Evolutionary conservation across 1,140 invertebrate species (phyloP), one percentile per base, ranked within the genome.

Genomic region (Tachypleus tridentatus): DNA sequence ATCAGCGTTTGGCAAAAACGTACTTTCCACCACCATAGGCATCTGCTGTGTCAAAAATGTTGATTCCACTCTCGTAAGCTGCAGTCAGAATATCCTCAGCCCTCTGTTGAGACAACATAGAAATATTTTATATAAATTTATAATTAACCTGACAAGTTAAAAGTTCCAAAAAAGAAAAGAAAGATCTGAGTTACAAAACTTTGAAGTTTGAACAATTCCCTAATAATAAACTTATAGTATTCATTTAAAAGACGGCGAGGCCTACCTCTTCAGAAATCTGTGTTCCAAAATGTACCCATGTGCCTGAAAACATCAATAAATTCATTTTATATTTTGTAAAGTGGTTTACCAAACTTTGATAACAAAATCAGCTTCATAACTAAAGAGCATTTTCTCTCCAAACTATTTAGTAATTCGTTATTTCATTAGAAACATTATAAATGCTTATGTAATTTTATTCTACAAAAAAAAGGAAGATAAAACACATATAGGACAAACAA

Each of bases 41-140:
- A 77, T 98, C 94, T 4, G 91, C 93, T 58, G 97, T 82, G 77
- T 98, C 94, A 77, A 98, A 97, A 60, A 96, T 80, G 76, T 97
- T 97, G 73, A 98, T 94, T 11, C 94, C 94, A 74, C 89, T 91
- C 75, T 97, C 93, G 73, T 97, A 90, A 10, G 94, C 94, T 64
- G 93, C 82, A 58, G 88, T 88, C n/a, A 98, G 82, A 57, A 97
- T 87, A 67, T 93, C 89, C 77, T 97, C 93, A 1, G 91, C 87
- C 68, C 86, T 72, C 77, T 78, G 65, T 9, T 29, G 29, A 29
- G 29, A 69, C 53, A 67, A 60, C 57, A 57, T 60, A 10, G 56
- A 68, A 62, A 49, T 11, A 58, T 29, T 57, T 56, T 5, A 11
- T 51, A 11, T 5, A 53, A 9, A 56, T 48, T 8, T 50, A 61